Evolutionary conservation across 2,797 vertebrate species (phyloP).

Genomic region (Selene dorsalis): DNA sequence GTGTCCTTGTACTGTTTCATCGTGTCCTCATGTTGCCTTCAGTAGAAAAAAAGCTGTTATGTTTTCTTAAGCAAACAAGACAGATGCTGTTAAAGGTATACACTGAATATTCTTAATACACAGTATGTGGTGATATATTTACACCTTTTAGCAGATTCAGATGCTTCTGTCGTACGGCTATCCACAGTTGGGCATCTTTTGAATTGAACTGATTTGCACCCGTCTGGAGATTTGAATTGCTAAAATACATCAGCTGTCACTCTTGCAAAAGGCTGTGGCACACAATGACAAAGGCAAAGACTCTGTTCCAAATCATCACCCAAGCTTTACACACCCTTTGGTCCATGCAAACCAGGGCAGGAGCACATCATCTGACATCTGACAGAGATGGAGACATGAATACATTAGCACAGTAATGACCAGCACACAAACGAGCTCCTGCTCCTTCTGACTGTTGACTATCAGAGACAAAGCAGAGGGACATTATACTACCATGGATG

Average conservation of each 20-base stretch:
- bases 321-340: background rate
- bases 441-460: background rate
- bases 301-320: constrained; percentile 18
- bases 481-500: too few relatives aligned
- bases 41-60: background rate
- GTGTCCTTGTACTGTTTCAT: constrained; percentile 26
- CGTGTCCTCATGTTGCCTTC: constrained; percentile 28
- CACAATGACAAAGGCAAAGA: constrained; percentile 29
- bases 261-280: constrained; percentile 15
- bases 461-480: background rate
- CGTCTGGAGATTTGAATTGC: constrained; percentile 25
- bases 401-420: background rate
- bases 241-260: constrained; percentile 16
- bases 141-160: constrained; percentile 1
- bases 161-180: background rate
- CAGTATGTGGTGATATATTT: constrained; percentile 25
- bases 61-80: background rate
- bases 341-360: background rate
- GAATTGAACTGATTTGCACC: constrained; percentile 21
- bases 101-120: background rate
- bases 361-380: background rate
- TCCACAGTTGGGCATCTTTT: constrained; percentile 18
- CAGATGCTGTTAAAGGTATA: constrained; percentile 25
- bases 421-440: background rate
- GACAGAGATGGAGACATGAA: background rate